Evolutionary conservation across 2,797 vertebrate genomes (phyloP).

Genomic region (Eleutherodactylus coqui): DNA sequence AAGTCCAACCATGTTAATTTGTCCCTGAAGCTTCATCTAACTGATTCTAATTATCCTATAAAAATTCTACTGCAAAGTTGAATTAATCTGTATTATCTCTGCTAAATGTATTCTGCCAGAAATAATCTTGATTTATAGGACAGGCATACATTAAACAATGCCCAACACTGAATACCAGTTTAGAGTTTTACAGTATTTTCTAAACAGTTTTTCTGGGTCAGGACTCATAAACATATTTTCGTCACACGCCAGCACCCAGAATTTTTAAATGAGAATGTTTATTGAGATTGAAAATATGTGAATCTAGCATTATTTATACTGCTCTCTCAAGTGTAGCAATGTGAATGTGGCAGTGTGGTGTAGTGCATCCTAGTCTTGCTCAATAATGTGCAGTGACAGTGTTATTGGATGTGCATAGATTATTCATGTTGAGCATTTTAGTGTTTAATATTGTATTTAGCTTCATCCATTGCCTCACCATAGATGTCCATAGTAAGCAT

Average conservation of each 20-base stretch:
- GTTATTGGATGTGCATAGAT: not conserved
- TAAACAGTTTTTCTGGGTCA: not conserved
- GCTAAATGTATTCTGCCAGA: constrained; percentile 26
- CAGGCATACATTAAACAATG: not conserved
- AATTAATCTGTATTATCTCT: constrained; percentile 14
- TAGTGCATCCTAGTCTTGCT: not conserved
- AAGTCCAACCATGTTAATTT: not conserved
- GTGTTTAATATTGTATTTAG: not conserved
- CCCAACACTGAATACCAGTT: not conserved
- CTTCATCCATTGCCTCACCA: not conserved
- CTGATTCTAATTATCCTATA: not conserved
- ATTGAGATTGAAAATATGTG: not conserved
- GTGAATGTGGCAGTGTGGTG: not conserved
- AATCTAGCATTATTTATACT: not conserved
- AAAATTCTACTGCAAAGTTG: not conserved
- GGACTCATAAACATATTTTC: not conserved
- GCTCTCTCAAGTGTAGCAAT: not conserved
- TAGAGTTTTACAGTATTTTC: not conserved
- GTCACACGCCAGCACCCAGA: not conserved
- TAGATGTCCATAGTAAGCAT: no score
- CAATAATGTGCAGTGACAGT: not conserved
- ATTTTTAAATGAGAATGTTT: not conserved
- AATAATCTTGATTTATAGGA: constrained; percentile 1
- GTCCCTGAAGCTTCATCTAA: not conserved
- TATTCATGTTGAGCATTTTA: not conserved